A percentile compares a stretch with the other conserved stretches of the same genome.
Conservation (phyloP, 2,888 invertebrate species). For the Criorhina ranunculi region DNA sequence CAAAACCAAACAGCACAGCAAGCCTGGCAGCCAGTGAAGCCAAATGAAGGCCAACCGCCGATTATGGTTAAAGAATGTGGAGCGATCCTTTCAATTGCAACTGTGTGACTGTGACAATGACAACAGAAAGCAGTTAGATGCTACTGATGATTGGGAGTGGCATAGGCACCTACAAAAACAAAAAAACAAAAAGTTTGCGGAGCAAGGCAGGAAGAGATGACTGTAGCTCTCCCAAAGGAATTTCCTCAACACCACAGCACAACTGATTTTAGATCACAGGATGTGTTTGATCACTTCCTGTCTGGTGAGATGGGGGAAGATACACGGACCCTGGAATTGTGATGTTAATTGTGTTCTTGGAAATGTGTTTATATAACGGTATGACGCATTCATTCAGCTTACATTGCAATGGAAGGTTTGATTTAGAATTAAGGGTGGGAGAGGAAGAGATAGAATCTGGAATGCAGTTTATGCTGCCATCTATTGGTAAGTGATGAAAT, state of each 20-base stretch:
- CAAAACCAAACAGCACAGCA: conserved; percentile 45
- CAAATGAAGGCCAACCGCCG: conserved; percentile 77
- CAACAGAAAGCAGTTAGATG: conserved; percentile 47
- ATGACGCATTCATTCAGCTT: not conserved
- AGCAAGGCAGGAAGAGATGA: not conserved
- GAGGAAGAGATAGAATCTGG: too few relatives aligned
- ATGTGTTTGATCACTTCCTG: conserved; percentile 63
- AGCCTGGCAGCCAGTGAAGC: conserved; percentile 54
- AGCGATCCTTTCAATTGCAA: conserved; percentile 74
- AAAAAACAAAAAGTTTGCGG: too few relatives aligned
- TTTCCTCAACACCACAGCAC: conserved; percentile 37
- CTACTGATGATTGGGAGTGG: conserved; percentile 20
- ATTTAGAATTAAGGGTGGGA: too few relatives aligned
- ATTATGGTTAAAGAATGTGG: conserved; percentile 74
- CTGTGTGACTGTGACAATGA: conserved; percentile 61
- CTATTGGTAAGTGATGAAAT: too few relatives aligned
- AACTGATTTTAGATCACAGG: conserved; percentile 51
- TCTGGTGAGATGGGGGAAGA: not conserved
- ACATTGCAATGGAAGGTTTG: too few relatives aligned
- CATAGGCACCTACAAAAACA: not conserved
- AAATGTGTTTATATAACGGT: not conserved
- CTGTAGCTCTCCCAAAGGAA: conserved; percentile 29
- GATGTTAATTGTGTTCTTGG: not conserved
- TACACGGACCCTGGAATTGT: not conserved
- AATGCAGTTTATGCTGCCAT: too few relatives aligned